Conservation (phyloP, 2,113 vertebrate species). For the Myotis brandtii region DNA sequence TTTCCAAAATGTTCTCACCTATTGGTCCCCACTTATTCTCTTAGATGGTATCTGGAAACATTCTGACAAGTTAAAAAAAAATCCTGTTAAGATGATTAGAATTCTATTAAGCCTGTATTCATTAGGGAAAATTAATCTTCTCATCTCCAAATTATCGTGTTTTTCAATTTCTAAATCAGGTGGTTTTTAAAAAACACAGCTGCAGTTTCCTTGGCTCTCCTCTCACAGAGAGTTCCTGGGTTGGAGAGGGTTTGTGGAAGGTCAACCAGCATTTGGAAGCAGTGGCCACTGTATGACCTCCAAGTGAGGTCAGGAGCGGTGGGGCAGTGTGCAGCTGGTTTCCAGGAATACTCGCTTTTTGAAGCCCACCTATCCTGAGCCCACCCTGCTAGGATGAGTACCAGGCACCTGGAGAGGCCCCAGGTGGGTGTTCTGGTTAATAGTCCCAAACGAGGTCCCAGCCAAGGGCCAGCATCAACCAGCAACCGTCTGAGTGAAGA, state of each 20-base stretch:
- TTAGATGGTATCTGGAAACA: neutral
- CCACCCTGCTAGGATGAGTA: neutral
- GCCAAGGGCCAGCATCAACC: neutral
- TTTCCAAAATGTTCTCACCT: neutral
- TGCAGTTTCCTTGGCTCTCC: neutral
- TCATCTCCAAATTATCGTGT: neutral
- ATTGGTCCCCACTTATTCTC: neutral
- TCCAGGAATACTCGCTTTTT: neutral
- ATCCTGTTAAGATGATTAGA: neutral
- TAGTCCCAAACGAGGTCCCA: neutral
- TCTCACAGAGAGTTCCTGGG: neutral
- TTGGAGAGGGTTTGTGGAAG: neutral
- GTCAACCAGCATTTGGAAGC: neutral
- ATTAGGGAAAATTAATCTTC: neutral
- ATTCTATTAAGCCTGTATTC: neutral
- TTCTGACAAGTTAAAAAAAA: neutral
- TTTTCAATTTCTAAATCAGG: neutral
- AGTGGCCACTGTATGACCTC: neutral
- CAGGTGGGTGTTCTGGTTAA: neutral
- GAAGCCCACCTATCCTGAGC: neutral
- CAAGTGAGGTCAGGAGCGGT: neutral
- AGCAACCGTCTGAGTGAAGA: neutral
- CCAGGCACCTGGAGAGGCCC: neutral
- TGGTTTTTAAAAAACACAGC: neutral
- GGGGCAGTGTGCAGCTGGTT: neutral